Evolutionary conservation across 2,888 invertebrate species (phyloP), one percentile per base, ranked within the genome.

Genomic region (Morpho achilles): DNA sequence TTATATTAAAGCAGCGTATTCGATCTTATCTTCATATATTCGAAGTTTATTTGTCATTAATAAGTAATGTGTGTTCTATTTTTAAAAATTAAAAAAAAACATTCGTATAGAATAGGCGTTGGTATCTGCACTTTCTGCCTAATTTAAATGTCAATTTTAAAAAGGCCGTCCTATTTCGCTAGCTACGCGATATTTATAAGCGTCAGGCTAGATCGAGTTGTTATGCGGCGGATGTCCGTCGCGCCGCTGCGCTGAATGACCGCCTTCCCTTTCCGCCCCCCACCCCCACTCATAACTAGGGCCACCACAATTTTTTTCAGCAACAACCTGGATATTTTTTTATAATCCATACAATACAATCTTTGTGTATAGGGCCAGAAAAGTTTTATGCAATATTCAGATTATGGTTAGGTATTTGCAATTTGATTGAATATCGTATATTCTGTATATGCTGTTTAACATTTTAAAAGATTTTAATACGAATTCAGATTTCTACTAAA

Each of bases 181-280:
- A 80, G 77, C 75, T 78, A 77, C 80, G 80, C 80, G 72, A 81
- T 83, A 80, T 85, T 80, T 80, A 83, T 85, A 86, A 84, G 82
- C 76, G 77, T 73, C 73, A 71, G 69, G 70, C 68, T 70, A 79
- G 87, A 87, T 87, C 86, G 88, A 87, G 87, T 91, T 91, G 91
- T 90, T 91, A 91, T 90, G 88, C 91, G 88, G 87, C 90, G 90
- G 91, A 91, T 83, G 91, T 91, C 90, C 91, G 91, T 83, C 85
- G 88, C 87, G 87, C 88, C 87, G 89, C 87, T 86, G 87, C 86
- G 83, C 87, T 86, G 87, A 90, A 90, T 90, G 90, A 90, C 90
- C 90, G 87, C 80, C 87, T 87, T 87, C 89, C 89, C 84, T 79
- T 85, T 82, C 85, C 87, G 80, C 76, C 79, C 76, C 69, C 71